Conservation (phyloP, 2,797 vertebrate genomes). For the Loriculus beryllinus region DNA sequence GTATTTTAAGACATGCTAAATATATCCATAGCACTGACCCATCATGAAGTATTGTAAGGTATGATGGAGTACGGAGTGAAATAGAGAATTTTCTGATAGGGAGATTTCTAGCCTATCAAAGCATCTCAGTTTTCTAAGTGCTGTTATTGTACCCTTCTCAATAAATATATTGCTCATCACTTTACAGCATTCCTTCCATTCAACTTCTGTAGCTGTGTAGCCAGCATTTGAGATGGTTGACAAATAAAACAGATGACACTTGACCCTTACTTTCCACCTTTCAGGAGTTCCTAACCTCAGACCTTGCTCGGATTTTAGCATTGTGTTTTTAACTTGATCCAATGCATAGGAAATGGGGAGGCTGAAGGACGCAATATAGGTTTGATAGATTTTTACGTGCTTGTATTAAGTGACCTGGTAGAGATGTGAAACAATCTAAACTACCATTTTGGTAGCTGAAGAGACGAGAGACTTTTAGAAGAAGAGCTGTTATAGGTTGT, state of each 20-base stretch:
- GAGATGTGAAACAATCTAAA: neutral
- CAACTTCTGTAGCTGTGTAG: neutral
- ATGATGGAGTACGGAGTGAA: neutral
- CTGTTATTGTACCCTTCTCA: neutral
- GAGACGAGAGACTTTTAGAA: neutral
- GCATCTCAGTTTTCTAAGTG: neutral
- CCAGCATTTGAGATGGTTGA: neutral
- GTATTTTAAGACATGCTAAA: neutral
- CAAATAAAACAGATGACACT: neutral
- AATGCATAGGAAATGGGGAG: neutral
- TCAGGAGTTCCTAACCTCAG: neutral
- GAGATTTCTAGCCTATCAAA: neutral
- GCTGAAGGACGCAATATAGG: neutral
- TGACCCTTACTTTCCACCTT: neutral
- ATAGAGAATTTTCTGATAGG: neutral
- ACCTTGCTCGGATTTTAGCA: neutral
- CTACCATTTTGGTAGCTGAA: neutral
- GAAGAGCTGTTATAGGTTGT: neutral
- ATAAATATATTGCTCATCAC: neutral
- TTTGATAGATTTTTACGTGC: neutral
- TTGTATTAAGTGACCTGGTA: neutral
- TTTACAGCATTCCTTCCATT: neutral
- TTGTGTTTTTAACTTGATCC: neutral
- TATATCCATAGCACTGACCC: neutral
- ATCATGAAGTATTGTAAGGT: neutral